phyloP scores from a whole-genome alignment of 2,888 invertebrate species.

The Tromatobia lineatoria region DNA sequence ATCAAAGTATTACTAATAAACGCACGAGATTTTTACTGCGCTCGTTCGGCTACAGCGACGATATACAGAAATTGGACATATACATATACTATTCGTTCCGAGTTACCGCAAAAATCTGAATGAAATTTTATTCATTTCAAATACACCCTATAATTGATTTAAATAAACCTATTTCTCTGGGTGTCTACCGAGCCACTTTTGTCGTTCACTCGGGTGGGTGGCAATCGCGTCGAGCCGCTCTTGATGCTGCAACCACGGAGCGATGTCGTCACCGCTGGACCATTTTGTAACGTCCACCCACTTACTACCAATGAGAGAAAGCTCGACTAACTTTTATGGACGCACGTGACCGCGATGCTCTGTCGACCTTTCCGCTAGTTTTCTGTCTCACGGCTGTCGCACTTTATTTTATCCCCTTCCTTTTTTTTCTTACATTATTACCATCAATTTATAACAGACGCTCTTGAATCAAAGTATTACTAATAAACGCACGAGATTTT shows the following conservation, averaged over 20 bases:
- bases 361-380: constrained; percentile 28
- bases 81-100: too few species aligned
- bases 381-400: constrained; percentile 17
- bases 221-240: constrained; percentile 26
- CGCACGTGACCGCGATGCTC: constrained; percentile 63
- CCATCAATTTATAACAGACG: neutral
- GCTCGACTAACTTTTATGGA: constrained; percentile 60
- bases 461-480: neutral
- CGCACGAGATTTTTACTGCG: neutral
- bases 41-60: neutral
- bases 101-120: too few species aligned
- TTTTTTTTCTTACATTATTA: constrained; percentile 13
- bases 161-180: too few species aligned
- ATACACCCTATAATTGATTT: too few species aligned
- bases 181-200: constrained; percentile 74
- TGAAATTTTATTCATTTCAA: too few species aligned
- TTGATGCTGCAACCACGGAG: constrained; percentile 28
- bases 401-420: neutral
- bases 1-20: constrained; percentile 5
- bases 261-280: constrained; percentile 28
- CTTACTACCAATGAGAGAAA: constrained; percentile 63
- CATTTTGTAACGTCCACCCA: constrained; percentile 60
- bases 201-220: constrained; percentile 63
- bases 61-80: too few species aligned
- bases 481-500: neutral